phyloP scores from a whole-genome alignment of 1,140 invertebrate genomes.

The Micrasema minimum region DNA sequence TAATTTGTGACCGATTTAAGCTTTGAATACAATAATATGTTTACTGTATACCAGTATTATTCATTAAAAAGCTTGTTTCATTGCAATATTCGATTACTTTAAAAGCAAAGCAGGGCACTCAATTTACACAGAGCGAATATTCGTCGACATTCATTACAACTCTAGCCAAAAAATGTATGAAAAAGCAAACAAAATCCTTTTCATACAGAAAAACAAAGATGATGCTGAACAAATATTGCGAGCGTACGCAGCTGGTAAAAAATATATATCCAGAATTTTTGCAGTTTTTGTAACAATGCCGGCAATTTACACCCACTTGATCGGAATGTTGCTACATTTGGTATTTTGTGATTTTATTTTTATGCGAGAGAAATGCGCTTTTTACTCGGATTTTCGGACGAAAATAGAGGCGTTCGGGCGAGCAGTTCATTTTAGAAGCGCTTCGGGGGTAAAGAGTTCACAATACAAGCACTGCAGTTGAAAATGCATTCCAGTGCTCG shows the following conservation, averaged over 20 bases:
- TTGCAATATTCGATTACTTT: too few species aligned
- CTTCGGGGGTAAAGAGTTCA: slow-evolving; percentile 7
- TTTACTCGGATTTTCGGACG: too few species aligned
- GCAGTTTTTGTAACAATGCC: too few species aligned
- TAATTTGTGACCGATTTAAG: too few species aligned
- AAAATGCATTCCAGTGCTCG: slow-evolving; percentile 14
- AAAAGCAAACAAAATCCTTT: slow-evolving; percentile 6
- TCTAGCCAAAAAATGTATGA: not conserved
- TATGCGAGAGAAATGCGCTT: too few species aligned
- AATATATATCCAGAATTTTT: not conserved
- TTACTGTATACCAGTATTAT: too few species aligned
- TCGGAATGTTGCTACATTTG: too few species aligned
- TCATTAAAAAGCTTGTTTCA: too few species aligned
- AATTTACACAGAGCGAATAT: not conserved
- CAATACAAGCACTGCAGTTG: slow-evolving; percentile 18
- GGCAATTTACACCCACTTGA: too few species aligned
- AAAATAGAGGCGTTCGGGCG: not conserved
- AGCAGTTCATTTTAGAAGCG: slow-evolving; percentile 21
- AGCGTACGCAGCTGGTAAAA: slow-evolving; percentile 2
- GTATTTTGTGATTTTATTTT: too few species aligned
- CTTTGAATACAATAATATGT: too few species aligned
- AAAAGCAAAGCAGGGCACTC: too few species aligned
- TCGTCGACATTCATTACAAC: not conserved
- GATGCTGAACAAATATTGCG: slow-evolving; percentile 6
- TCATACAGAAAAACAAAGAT: not conserved